These are phyloP conservation scores for Neosalanx taihuensis DNA, from an alignment of 2,797 vertebrate species.

Conservation along the genomic window DNA sequence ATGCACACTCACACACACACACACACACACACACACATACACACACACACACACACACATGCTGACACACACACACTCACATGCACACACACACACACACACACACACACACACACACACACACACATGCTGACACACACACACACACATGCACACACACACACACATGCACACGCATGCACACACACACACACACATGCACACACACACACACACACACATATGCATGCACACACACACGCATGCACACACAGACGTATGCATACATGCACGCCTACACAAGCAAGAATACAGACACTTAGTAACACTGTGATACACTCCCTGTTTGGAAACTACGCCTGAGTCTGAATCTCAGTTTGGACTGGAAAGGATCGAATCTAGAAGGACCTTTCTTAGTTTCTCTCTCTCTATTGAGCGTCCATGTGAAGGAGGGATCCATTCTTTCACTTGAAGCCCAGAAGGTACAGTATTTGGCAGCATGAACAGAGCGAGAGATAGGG, in stretches of 20 bases:
- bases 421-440: no score
- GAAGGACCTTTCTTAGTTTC: conserved; percentile 22
- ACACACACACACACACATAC: not conserved
- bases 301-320: no score
- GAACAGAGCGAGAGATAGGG: conserved; percentile 20
- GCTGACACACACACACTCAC: conserved; percentile 7
- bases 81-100: not conserved
- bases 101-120: not conserved
- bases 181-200: not conserved
- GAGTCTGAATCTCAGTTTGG: not conserved
- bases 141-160: conserved; percentile 4
- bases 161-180: not conserved
- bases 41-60: not conserved
- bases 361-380: not conserved
- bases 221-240: not conserved
- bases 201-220: not conserved
- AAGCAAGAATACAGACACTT: no score
- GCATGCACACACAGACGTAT: no score
- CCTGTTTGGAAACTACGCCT: no score
- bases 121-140: not conserved
- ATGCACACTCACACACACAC: not conserved
- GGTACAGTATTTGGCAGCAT: no score
- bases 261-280: not conserved
- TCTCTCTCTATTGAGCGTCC: conserved; percentile 11
- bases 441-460: no score